A percentile compares a stretch with the other conserved stretches of the same genome.
Evolutionary conservation across 2,113 vertebrate species (phyloP).

Genomic region (Heteronetta atricapilla): DNA sequence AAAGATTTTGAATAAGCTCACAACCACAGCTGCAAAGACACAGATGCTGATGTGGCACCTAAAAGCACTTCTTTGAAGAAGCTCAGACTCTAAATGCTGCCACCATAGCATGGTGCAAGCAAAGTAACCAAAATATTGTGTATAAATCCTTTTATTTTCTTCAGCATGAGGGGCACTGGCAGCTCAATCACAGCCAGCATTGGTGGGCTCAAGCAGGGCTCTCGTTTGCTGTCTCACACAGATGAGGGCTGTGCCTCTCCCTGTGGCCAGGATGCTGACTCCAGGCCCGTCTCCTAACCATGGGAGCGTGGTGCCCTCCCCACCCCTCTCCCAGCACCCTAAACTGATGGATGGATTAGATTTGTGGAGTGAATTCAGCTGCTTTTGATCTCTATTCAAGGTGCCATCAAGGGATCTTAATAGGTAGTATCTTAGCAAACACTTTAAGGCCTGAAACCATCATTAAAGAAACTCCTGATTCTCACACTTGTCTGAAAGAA

Average conservation of each 20-base stretch:
- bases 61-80: accelerated
- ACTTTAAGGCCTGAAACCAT: constrained; percentile 51
- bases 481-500: constrained; percentile 76
- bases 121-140: neutral
- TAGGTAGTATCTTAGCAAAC: constrained; percentile 53
- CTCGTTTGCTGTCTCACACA: neutral
- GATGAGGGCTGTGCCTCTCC: neutral
- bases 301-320: neutral
- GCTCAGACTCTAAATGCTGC: neutral
- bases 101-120: neutral
- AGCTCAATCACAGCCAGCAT: neutral
- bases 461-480: constrained; percentile 64
- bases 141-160: neutral
- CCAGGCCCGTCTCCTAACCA: neutral
- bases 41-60: neutral
- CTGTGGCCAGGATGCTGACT: neutral
- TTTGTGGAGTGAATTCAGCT: constrained; percentile 47
- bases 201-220: neutral
- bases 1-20: neutral
- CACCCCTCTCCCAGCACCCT: constrained; percentile 50
- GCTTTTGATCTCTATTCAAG: constrained; percentile 75
- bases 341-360: constrained; percentile 43
- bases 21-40: neutral
- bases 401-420: constrained; percentile 69
- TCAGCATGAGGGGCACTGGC: neutral